phyloP scores from a whole-genome alignment of 2,888 invertebrate species.

The Yponomeuta plumbellus region DNA sequence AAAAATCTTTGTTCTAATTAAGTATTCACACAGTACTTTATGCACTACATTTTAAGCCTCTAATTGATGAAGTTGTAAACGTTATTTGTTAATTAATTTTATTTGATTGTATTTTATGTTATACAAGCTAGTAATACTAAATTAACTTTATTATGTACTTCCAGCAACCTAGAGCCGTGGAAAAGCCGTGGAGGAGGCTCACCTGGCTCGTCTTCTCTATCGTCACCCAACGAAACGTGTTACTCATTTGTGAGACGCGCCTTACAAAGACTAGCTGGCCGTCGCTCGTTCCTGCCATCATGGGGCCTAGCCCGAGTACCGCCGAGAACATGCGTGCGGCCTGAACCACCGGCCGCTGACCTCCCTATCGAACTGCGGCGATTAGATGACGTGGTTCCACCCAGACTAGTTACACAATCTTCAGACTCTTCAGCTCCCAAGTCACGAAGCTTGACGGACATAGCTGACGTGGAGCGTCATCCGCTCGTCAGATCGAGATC shows the following conservation, averaged over 20 bases:
- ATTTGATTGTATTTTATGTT: not conserved
- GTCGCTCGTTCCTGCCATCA: constrained; percentile 85
- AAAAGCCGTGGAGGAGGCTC: constrained; percentile 71
- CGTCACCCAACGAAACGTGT: constrained; percentile 95
- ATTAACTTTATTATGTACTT: constrained; percentile 25
- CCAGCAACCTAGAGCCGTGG: constrained; percentile 60
- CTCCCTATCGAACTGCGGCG: constrained; percentile 92
- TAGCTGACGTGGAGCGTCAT: constrained; percentile 83
- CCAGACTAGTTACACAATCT: constrained; percentile 63
- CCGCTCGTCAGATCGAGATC: constrained; percentile 85
- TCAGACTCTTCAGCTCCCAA: constrained; percentile 80
- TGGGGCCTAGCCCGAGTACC: constrained; percentile 76
- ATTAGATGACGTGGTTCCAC: constrained; percentile 78
- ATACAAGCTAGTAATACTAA: not conserved
- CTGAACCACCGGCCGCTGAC: constrained; percentile 87
- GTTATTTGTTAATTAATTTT: not conserved
- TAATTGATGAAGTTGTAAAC: not conserved
- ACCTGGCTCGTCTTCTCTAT: constrained; percentile 90
- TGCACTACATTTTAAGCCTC: not conserved
- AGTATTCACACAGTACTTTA: too few relatives aligned
- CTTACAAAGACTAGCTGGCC: constrained; percentile 88
- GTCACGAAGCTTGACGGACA: constrained; percentile 90
- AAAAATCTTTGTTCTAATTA: too few relatives aligned
- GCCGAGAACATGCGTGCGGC: constrained; percentile 76
- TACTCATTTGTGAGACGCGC: constrained; percentile 95